Base-by-base conservation (phyloP, 2,888 invertebrate species). In the Stenodera caucasica region DNA sequence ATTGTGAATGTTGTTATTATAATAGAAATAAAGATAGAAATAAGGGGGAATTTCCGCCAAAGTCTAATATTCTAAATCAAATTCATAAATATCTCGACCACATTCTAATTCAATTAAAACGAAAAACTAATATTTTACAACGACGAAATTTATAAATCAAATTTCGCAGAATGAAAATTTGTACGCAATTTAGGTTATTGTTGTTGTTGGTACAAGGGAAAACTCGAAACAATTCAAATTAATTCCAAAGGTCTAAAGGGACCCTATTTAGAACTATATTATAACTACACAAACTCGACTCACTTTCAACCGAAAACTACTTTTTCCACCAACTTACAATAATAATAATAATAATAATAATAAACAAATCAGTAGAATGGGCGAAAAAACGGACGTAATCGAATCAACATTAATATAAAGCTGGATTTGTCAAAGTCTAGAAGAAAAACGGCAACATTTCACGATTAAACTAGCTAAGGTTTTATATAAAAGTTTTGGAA, bases 1-100 rank as follows among this genome's bases (percentile, higher is more conserved):
- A 68, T 68, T 60, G 58, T 61, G 62, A 65, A 57, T 57, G 52
- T 59, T 45, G 21, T 45, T 45, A 9, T 45, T 45, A 45, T 45
- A 45, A 45, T 23, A 45, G 45, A n/a, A 23, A 45, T 45, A 67
- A 49, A 26, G 53, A 53, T 58, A 51, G 59, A 55, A 59, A 59
- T 40, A 21, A 4, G 18, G 18, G 7, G 9, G 45, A 45, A 45
- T 45, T 59, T 59, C 59, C 53, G 56, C 53, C 50, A 11, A 45
- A 45, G 6, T n/a, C 11, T 11, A 21, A n/a, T 23, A 45, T 45
- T 21, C 11, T 45, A 21, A 23, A 45, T 12, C 12, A 45, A 21
- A 6, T 18, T 21, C 18, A 45, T 45, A 21, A 45, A 45, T 45
- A 21, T 21, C 40, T 18, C 18, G 9, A 15, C 4, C 15, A 9